Conservation (phyloP, 1,140 invertebrate species). For the Lysiphlebus fabarum region DNA sequence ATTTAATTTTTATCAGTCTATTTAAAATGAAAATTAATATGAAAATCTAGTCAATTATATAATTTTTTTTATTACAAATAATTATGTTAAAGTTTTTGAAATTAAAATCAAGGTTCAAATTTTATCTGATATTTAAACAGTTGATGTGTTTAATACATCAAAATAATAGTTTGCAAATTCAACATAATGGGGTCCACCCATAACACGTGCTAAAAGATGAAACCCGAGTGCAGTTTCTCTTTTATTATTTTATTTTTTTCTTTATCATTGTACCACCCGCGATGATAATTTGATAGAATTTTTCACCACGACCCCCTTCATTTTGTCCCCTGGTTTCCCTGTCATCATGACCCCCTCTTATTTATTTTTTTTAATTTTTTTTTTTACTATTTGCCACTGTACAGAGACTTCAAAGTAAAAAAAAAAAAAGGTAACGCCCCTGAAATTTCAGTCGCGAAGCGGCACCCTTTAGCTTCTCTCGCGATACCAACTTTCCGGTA, state of each 20-base stretch:
- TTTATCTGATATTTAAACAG: constrained; percentile 21
- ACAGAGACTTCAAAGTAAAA: constrained; percentile 33
- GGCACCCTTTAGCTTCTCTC: constrained; percentile 37
- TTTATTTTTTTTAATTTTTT: neutral
- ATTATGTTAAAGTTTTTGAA: no score
- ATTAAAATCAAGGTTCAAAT: no score
- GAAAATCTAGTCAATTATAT: no score
- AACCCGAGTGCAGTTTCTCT: constrained; percentile 48
- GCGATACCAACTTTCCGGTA: constrained; percentile 23
- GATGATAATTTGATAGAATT: constrained; percentile 32
- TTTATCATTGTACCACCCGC: constrained; percentile 35
- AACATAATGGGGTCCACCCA: constrained; percentile 25
- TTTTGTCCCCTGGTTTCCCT: neutral
- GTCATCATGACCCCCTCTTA: neutral
- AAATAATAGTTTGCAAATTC: constrained; percentile 42
- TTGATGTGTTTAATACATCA: constrained; percentile 31
- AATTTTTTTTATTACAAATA: no score
- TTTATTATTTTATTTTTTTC: constrained; percentile 31
- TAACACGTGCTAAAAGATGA: constrained; percentile 43
- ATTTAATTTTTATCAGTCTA: neutral
- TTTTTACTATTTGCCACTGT: no score
- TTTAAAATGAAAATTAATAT: no score
- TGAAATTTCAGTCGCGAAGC: constrained; percentile 39
- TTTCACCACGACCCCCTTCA: constrained; percentile 35
- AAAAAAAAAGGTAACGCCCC: constrained; percentile 43